Evolutionary conservation across 92 coral and sea anemone genomes (phyloP).

Genomic region (Heteractis magnifica): DNA sequence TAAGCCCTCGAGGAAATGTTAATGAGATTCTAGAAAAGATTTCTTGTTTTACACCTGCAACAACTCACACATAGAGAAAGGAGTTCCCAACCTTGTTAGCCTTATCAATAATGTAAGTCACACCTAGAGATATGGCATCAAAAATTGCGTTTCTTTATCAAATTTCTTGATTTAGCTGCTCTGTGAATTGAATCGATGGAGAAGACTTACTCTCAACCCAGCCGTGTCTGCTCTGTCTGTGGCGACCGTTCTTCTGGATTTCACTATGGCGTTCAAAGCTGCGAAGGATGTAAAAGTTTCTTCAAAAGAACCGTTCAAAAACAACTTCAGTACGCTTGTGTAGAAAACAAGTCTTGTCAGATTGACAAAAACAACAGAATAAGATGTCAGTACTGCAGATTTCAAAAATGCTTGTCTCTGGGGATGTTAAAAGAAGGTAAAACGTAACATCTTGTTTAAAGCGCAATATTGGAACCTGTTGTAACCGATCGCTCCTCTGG

Average conservation of each 20-base stretch:
- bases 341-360: conserved; percentile 85
- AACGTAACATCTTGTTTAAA: not conserved
- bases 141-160: not conserved
- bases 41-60: not conserved
- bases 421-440: conserved; percentile 93
- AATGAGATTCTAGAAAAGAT: not conserved
- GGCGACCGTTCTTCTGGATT: conserved; percentile 92
- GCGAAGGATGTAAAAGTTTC: conserved; percentile 91
- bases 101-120: not conserved
- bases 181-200: conserved; percentile 29
- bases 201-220: conserved; percentile 23
- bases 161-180: not conserved
- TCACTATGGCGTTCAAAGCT: conserved; percentile 92
- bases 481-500: not conserved
- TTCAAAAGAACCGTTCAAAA: conserved; percentile 88
- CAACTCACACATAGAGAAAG: not conserved
- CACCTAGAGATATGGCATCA: not conserved
- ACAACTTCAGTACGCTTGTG: conserved; percentile 84
- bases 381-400: conserved; percentile 86
- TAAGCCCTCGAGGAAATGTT: conserved; percentile 2
- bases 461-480: not conserved
- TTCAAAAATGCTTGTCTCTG: conserved; percentile 77
- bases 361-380: conserved; percentile 89
- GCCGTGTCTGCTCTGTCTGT: conserved; percentile 80
- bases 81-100: not conserved